Percentiles rank a stretch among this genome's conserved stretches.
phyloP scores from a whole-genome alignment of 2,113 vertebrate genomes.

The Capreolus pygargus region DNA sequence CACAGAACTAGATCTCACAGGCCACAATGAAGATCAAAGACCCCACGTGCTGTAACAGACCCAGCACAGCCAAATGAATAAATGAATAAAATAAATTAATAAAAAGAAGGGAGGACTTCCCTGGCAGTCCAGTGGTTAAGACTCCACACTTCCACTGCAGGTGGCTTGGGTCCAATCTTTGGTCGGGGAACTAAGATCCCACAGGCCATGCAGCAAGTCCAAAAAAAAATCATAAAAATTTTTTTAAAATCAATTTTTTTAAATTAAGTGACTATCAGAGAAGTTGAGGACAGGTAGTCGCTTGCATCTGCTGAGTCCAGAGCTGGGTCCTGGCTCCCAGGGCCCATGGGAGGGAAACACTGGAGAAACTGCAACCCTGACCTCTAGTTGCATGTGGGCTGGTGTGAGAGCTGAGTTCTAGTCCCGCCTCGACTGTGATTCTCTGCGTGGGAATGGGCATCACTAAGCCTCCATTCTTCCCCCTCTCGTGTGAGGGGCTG shows the following conservation, averaged over 20 bases:
- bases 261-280: background rate
- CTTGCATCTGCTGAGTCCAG: background rate
- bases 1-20: background rate
- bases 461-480: background rate
- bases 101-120: background rate
- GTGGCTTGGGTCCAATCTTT: background rate
- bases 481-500: no score
- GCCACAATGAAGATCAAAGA: background rate
- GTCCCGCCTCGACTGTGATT: background rate
- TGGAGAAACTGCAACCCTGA: background rate
- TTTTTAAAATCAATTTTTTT: background rate
- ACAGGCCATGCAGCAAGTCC: background rate
- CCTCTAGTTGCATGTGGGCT: rapidly evolving
- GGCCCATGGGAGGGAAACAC: background rate
- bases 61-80: background rate
- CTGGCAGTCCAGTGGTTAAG: background rate
- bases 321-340: background rate
- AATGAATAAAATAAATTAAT: background rate
- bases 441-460: background rate
- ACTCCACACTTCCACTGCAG: background rate
- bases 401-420: background rate
- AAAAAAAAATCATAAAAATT: background rate
- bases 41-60: background rate
- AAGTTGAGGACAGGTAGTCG: background rate
- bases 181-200: background rate